Conservation (phyloP, 2,888 invertebrate genomes). For the Microctonus brassicae region DNA sequence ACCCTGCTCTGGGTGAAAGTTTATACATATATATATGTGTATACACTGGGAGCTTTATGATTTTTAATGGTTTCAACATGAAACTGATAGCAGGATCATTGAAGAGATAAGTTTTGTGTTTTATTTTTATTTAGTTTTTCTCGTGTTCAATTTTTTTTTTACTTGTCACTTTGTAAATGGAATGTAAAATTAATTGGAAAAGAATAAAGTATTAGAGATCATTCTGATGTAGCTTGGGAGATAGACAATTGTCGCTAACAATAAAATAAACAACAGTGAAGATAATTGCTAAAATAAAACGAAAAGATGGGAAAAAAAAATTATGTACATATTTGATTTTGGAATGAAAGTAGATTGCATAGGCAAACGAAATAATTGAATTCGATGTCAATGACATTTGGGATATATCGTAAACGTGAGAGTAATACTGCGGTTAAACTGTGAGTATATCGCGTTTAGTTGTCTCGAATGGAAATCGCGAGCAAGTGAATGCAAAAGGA, state of each 20-base stretch:
- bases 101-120: conserved; percentile 42
- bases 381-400: conserved; percentile 9
- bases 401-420: conserved; percentile 4
- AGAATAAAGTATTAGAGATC: too few species aligned
- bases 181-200: background rate
- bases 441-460: background rate
- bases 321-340: too few species aligned
- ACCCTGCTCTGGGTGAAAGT: background rate
- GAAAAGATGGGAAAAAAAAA: too few species aligned
- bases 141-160: background rate
- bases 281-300: background rate
- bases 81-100: conserved; percentile 46
- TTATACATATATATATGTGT: conserved; percentile 12
- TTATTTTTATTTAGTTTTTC: background rate
- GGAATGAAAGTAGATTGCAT: background rate
- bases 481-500: background rate
- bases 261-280: background rate
- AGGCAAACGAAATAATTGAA: conserved; percentile 9
- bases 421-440: background rate
- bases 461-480: background rate
- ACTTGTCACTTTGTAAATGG: too few species aligned
- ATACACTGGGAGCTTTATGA: conserved; percentile 42
- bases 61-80: conserved; percentile 50
- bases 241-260: background rate
- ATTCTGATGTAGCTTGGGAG: background rate